phyloP scores from a whole-genome alignment of 2,888 invertebrate genomes.

The Allacma fusca region DNA sequence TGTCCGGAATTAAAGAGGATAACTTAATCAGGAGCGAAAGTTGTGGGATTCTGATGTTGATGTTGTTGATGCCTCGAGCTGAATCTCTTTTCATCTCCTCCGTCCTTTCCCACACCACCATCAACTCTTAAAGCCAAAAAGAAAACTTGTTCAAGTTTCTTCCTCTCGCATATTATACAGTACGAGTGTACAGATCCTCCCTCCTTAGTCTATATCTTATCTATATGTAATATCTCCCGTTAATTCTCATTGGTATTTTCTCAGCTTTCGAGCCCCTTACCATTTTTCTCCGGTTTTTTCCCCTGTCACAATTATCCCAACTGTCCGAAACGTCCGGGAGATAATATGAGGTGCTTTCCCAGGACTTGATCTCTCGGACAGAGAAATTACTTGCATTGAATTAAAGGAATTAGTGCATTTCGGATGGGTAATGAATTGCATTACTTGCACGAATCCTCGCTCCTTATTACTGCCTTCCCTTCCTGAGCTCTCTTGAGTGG shows the following conservation, averaged over 20 bases:
- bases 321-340: conserved; percentile 25
- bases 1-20: conserved; percentile 60
- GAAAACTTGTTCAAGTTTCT: conserved; percentile 34
- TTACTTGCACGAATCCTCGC: neutral
- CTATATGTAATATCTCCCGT: neutral
- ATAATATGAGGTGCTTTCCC: neutral
- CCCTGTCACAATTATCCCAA: neutral
- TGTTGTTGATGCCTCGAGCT: conserved; percentile 46
- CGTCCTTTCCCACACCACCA: neutral
- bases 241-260: conserved; percentile 27
- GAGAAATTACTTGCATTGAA: neutral
- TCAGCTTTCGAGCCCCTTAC: neutral
- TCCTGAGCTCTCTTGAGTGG: no score
- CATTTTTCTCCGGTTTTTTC: conserved; percentile 23
- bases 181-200: neutral
- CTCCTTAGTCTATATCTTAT: neutral
- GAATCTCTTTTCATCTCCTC: conserved; percentile 49
- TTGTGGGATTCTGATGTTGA: conserved; percentile 54
- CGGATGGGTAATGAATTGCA: neutral
- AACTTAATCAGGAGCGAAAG: conserved; percentile 61
- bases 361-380: neutral
- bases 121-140: neutral
- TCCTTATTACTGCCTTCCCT: neutral
- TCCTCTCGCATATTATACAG: conserved; percentile 1
- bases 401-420: neutral